These are phyloP conservation scores for Eidolon dupreanum DNA, from an alignment of 2,797 vertebrate species.

Conservation along the genomic window DNA sequence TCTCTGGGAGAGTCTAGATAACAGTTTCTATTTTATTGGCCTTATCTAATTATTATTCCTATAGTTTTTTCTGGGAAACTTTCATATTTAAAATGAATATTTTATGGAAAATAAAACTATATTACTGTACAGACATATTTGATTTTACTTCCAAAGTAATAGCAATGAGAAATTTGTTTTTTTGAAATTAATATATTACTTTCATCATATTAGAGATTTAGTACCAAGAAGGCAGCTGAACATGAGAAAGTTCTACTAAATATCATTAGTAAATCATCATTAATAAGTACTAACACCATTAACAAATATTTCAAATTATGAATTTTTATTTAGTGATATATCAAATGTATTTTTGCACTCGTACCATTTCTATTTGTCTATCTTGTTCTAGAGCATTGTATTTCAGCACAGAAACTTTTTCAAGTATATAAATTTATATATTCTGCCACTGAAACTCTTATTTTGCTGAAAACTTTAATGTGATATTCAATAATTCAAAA, in stretches of 20 bases:
- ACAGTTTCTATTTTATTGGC: not conserved
- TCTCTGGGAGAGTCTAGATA: not conserved
- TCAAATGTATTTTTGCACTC: not conserved
- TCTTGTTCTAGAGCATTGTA: not conserved
- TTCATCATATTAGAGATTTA: not conserved
- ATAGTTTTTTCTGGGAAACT: not conserved
- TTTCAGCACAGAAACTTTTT: not conserved
- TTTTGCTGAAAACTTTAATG: conserved; percentile 26
- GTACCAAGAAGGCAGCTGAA: not conserved
- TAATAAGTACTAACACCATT: not conserved
- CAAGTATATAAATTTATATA: not conserved
- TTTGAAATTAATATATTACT: not conserved
- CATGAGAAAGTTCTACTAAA: conserved; percentile 7
- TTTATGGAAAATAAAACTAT: not conserved
- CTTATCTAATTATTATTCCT: not conserved
- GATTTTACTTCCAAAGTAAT: not conserved
- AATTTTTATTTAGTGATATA: not conserved
- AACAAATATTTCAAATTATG: not conserved
- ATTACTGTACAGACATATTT: not conserved
- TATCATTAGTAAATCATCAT: not conserved
- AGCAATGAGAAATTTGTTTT: not conserved
- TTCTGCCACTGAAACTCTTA: not conserved
- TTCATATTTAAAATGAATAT: not conserved
- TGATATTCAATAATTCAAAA: conserved; percentile 23
- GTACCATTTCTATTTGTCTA: not conserved